Evolutionary conservation across 1,140 invertebrate species (phyloP), one percentile per base, ranked within the genome.

Genomic region (Aricia agestis): DNA sequence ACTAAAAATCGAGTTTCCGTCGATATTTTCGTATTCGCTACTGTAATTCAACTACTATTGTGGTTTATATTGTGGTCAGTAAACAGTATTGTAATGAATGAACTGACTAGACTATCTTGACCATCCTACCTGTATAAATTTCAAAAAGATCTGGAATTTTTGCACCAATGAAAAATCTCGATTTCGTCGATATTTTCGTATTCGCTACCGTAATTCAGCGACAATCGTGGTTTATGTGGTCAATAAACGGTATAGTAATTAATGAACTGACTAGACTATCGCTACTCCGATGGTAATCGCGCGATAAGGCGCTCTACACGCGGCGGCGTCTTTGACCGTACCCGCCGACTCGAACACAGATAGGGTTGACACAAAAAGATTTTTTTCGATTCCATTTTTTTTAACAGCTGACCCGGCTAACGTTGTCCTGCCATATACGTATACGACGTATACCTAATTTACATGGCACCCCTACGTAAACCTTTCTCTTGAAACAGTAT

Each of bases 271-370:
- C 59, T 68, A 71, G 70, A 32, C 45, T 59, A 19, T 18, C 59
- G 71, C 70, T 72, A 68, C 71, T 74, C 59, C 77, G 78, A 77
- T 79, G 80, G 75, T 77, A 78, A 80, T 82, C 76, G 80, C 69
- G 71, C 82, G 83, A 85, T 85, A 85, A 78, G 76, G 59, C 72
- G 72, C 73, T 75, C 66, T 73, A 74, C 80, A 71, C 75, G 78
- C 74, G 68, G 76, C 80, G 76, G 74, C 69, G 66, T 70, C 81
- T 84, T 83, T 83, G 80, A 77, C 59, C 36, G 9, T 36, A 72
- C 63, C 61, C 74, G 76, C 80, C 83, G 82, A 77, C 78, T 76
- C 76, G 74, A 84, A 83, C 79, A 76, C 72, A 13, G 19, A 58
- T 79, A 86, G 84, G 84, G 84, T 68, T 86, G 82, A 0, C 76